Evolutionary conservation across 1,140 invertebrate species (phyloP).

Genomic region (Drosophila ananassae): DNA sequence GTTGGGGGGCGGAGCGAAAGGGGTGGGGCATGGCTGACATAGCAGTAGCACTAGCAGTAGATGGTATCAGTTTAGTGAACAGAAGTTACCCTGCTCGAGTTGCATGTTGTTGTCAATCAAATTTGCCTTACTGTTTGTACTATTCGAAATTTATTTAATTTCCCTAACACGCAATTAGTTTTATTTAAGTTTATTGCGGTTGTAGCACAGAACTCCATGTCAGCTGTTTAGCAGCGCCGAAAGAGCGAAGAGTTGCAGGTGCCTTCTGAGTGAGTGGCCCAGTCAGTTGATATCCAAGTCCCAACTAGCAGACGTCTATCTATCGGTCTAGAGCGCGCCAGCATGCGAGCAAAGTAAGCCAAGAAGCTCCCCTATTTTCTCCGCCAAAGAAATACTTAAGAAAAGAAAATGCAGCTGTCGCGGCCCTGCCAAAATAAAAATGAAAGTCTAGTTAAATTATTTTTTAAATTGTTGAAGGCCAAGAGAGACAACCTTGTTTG

Average conservation of each 20-base stretch:
- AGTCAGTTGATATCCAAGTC: slow-evolving; percentile 39
- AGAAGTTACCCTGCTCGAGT: slow-evolving; percentile 38
- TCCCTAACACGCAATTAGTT: slow-evolving; percentile 81
- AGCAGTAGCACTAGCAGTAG: too few relatives aligned
- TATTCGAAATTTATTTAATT: slow-evolving; percentile 83
- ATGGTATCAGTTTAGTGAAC: neutral
- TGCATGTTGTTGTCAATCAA: slow-evolving; percentile 82
- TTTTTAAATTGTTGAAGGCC: slow-evolving; percentile 28
- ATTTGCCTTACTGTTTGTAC: slow-evolving; percentile 79
- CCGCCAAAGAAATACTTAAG: slow-evolving; percentile 35
- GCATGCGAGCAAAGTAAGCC: slow-evolving; percentile 60
- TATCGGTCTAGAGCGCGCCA: slow-evolving; percentile 29
- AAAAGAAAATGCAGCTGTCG: slow-evolving; percentile 47
- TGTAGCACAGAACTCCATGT: slow-evolving; percentile 58
- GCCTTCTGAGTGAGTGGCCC: too few relatives aligned
- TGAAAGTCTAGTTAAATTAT: slow-evolving; percentile 9
- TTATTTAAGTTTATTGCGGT: slow-evolving; percentile 83
- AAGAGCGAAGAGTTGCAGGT: slow-evolving; percentile 18
- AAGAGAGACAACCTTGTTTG: neutral
- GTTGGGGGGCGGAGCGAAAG: slow-evolving; percentile 12
- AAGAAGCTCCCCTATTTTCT: slow-evolving; percentile 28
- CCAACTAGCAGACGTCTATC: slow-evolving; percentile 41
- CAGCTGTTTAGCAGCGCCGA: slow-evolving; percentile 67
- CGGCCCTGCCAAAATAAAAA: slow-evolving; percentile 21
- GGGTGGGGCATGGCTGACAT: neutral